Evolutionary conservation across 2,113 vertebrate species (phyloP).

Genomic region (Lepus timidus): DNA sequence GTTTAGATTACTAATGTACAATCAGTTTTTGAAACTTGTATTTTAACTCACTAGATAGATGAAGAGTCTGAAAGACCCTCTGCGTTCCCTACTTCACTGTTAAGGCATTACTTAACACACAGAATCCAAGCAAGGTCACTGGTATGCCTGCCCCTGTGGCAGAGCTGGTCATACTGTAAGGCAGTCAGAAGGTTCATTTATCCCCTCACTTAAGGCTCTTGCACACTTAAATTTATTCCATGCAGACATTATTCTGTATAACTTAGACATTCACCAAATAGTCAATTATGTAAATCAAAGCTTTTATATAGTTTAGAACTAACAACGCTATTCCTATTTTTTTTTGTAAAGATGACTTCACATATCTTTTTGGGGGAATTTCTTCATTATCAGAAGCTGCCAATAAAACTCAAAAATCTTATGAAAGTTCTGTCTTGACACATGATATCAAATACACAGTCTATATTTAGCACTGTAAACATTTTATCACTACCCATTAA

Average conservation of each 20-base stretch:
- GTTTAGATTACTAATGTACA: constrained; percentile 51
- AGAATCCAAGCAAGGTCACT: constrained; percentile 68
- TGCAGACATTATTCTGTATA: constrained; percentile 63
- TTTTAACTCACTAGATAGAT: constrained; percentile 55
- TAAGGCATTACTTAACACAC: constrained; percentile 80
- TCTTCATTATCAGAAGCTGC: constrained; percentile 44
- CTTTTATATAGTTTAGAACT: constrained; percentile 56
- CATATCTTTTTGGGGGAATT: constrained; percentile 12
- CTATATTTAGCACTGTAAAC: background rate
- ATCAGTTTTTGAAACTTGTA: constrained; percentile 58
- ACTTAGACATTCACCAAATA: constrained; percentile 57
- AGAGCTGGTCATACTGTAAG: constrained; percentile 77
- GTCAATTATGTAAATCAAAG: constrained; percentile 61
- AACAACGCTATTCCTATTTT: background rate
- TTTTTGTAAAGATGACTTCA: background rate
- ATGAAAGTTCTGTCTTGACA: constrained; percentile 25
- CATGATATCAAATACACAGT: constrained; percentile 1
- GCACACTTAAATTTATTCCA: constrained; percentile 53
- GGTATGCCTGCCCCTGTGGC: constrained; percentile 55
- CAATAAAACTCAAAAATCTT: constrained; percentile 50
- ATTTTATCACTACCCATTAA: constrained; percentile 3
- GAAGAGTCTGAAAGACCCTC: constrained; percentile 61
- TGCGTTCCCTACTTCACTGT: constrained; percentile 74
- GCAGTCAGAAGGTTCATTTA: constrained; percentile 83
- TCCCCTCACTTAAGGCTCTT: constrained; percentile 80